phyloP scores from a whole-genome alignment of 2,113 vertebrate genomes.

The Nerophis ophidion region DNA sequence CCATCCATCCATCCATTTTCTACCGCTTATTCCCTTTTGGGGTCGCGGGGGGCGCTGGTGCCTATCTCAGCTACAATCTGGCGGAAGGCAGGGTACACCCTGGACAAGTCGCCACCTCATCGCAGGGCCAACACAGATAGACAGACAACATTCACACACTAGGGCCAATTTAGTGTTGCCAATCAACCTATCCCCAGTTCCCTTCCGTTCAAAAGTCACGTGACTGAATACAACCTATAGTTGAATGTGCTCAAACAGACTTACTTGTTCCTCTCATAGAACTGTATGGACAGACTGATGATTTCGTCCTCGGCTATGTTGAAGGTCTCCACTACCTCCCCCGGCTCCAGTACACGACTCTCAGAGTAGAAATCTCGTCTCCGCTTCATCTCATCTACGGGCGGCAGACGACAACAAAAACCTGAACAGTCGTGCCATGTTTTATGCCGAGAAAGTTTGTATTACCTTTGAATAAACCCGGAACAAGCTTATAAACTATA shows the following conservation, averaged over 20 bases:
- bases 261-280: conserved; percentile 83
- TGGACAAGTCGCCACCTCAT: too few relatives aligned
- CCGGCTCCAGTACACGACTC: conserved; percentile 74
- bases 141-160: too few relatives aligned
- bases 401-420: not conserved
- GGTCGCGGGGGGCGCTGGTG: too few relatives aligned
- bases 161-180: too few relatives aligned
- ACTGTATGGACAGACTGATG: conserved; percentile 92
- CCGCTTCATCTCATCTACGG: conserved; percentile 90
- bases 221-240: too few relatives aligned
- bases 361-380: conserved; percentile 86
- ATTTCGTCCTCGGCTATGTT: conserved; percentile 82
- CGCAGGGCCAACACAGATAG: too few relatives aligned
- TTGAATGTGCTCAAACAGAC: conserved; percentile 17
- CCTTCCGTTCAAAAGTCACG: too few relatives aligned
- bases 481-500: conserved; percentile 92
- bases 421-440: not conserved
- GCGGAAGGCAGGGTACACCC: too few relatives aligned
- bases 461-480: conserved; percentile 91
- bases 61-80: too few relatives aligned
- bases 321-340: conserved; percentile 77
- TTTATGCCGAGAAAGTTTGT: not conserved
- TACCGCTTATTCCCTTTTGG: too few relatives aligned
- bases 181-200: too few relatives aligned
- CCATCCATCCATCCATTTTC: too few relatives aligned